A percentile compares a stretch with the other conserved stretches of the same genome.
phyloP scores from a whole-genome alignment of 2,888 invertebrate species.

The Tetanocera ferruginea region DNA sequence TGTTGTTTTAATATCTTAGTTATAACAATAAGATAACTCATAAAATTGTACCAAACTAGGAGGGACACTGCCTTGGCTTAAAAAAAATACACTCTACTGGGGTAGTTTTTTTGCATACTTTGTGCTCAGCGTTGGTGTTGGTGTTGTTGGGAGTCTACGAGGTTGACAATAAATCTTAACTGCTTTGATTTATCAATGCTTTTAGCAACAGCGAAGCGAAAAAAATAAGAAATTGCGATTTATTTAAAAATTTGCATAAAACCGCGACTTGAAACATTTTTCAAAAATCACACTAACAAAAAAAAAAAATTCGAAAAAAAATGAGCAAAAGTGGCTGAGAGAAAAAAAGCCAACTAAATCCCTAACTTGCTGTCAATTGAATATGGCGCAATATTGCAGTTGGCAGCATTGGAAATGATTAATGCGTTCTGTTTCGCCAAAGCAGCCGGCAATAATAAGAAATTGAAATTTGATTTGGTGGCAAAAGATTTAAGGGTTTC shows the following conservation, averaged over 20 bases:
- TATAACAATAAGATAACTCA: no score
- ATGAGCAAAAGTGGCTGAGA: no score
- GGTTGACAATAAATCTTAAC: constrained; percentile 33
- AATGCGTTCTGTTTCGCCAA: constrained; percentile 14
- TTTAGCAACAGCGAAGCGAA: constrained; percentile 20
- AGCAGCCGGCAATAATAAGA: constrained; percentile 7
- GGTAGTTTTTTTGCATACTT: background rate
- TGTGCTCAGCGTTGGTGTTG: background rate
- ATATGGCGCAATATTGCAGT: constrained; percentile 34
- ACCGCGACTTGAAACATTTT: constrained; percentile 31
- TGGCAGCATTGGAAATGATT: constrained; percentile 27
- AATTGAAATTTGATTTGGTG: constrained; percentile 23
- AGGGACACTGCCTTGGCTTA: no score
- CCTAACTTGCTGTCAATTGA: constrained; percentile 28
- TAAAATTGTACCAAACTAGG: no score
- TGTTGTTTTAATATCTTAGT: background rate
- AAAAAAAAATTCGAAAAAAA: constrained; percentile 43
- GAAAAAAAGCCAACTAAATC: background rate
- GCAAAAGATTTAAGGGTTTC: background rate
- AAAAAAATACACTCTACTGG: no score
- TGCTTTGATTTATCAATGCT: constrained; percentile 38
- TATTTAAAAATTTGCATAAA: constrained; percentile 33
- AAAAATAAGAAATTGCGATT: constrained; percentile 13
- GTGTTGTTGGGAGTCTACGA: background rate
- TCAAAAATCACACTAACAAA: constrained; percentile 27